phyloP scores from a whole-genome alignment of 2,888 invertebrate genomes.

The Trachelus stipa region DNA sequence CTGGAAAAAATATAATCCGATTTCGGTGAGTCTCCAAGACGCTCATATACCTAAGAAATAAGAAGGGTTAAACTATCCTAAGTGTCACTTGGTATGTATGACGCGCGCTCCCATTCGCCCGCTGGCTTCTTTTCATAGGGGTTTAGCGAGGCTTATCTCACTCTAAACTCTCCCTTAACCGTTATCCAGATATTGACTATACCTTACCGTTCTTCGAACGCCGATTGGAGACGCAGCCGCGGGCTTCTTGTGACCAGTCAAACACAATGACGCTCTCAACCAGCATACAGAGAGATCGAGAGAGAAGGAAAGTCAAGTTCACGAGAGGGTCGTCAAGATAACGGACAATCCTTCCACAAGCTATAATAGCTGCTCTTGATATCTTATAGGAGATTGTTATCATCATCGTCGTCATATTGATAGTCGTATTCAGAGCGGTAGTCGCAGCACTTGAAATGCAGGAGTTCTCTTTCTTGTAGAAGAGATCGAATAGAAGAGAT shows the following conservation, averaged over 20 bases:
- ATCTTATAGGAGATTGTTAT: neutral
- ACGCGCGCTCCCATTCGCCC: conserved; percentile 5
- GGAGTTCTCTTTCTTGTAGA: neutral
- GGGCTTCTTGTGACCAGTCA: neutral
- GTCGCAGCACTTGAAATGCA: neutral
- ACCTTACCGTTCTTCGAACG: neutral
- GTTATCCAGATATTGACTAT: neutral
- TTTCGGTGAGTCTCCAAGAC: conserved; percentile 9
- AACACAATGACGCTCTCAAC: neutral
- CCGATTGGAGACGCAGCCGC: neutral
- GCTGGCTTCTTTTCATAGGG: conserved; percentile 1
- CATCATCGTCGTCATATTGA: neutral
- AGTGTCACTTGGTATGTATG: conserved; percentile 15
- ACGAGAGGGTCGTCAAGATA: neutral
- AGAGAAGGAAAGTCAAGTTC: neutral
- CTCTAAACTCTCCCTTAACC: neutral
- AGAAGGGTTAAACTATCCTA: conserved; percentile 21
- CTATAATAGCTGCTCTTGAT: neutral
- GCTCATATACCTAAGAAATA: conserved; percentile 12
- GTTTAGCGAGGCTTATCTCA: neutral
- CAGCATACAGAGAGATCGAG: neutral
- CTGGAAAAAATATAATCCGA: conserved; percentile 20
- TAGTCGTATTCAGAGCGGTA: neutral
- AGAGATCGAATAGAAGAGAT: neutral
- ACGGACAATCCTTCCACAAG: neutral